Percentiles rank a stretch among this genome's conserved stretches.
These are phyloP conservation scores for Drosophila ironensis DNA, from an alignment of 1,140 invertebrate species.

Conservation along the genomic window DNA sequence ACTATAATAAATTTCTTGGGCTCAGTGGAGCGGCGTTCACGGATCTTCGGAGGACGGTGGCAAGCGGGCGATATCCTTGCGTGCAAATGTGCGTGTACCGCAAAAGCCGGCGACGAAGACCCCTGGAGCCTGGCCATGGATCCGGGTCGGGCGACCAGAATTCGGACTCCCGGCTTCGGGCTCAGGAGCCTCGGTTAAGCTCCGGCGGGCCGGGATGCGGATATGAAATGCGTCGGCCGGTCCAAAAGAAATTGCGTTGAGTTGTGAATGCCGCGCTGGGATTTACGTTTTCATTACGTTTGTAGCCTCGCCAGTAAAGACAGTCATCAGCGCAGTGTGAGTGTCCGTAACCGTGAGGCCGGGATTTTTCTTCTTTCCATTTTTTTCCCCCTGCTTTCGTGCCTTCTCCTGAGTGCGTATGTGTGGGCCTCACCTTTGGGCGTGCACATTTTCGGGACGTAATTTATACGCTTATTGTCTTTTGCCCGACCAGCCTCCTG, in stretches of 20 bases:
- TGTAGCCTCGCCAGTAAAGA: constrained; percentile 49
- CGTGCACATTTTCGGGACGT: constrained; percentile 56
- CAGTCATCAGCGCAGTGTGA: constrained; percentile 1
- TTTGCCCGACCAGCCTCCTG: constrained; percentile 22
- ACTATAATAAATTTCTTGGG: constrained; percentile 65
- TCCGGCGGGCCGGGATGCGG: constrained; percentile 18
- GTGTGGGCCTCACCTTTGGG: constrained; percentile 24
- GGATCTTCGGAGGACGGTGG: constrained; percentile 23
- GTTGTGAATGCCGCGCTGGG: constrained; percentile 76
- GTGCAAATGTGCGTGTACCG: constrained; percentile 23
- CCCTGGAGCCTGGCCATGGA: not conserved
- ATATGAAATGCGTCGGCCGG: constrained; percentile 29
- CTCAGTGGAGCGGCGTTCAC: constrained; percentile 50
- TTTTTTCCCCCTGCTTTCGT: not conserved
- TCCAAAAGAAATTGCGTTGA: constrained; percentile 66
- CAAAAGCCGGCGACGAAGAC: constrained; percentile 23
- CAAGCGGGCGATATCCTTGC: constrained; percentile 6
- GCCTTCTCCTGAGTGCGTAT: not conserved
- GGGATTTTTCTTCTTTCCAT: not conserved
- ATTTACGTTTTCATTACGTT: constrained; percentile 80
- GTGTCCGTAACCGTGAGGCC: constrained; percentile 11
- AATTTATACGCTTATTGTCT: constrained; percentile 79
- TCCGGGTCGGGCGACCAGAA: not conserved
- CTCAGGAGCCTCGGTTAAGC: constrained; percentile 46
- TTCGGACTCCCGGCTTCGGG: not conserved